phyloP scores from a whole-genome alignment of 64 coral and sea anemone genomes.

The Stichodactyla helianthus region DNA sequence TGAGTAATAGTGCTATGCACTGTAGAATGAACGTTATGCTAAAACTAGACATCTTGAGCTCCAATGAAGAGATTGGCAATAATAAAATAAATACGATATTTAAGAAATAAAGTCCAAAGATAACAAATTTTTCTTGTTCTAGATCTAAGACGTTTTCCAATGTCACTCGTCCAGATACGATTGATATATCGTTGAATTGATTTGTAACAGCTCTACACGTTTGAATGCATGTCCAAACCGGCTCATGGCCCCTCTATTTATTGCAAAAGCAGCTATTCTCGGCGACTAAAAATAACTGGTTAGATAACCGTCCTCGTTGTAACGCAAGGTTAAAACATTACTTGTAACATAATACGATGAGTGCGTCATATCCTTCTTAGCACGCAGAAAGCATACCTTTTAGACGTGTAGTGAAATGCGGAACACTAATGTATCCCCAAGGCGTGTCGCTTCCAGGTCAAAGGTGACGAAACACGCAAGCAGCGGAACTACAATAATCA shows the following conservation, averaged over 20 bases:
- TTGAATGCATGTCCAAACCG: not conserved
- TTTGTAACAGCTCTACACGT: not conserved
- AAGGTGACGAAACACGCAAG: not conserved
- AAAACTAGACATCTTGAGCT: not conserved
- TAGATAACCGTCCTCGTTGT: not conserved
- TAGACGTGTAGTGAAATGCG: not conserved
- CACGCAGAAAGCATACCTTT: not conserved
- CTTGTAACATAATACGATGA: not conserved
- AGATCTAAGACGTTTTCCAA: not conserved
- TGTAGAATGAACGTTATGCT: not conserved
- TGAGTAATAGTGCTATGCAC: not conserved
- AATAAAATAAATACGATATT: not conserved
- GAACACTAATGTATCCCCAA: not conserved
- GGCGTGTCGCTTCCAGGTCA: not conserved
- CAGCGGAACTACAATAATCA: not conserved
- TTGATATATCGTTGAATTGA: too few species aligned
- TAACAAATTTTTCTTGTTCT: not conserved
- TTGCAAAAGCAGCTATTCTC: not conserved
- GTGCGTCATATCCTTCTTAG: not conserved
- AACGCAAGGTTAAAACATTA: not conserved
- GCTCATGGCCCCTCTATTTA: not conserved
- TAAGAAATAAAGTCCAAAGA: not conserved
- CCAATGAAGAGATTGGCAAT: too few species aligned
- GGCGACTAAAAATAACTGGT: not conserved
- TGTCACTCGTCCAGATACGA: not conserved